Percentiles rank a stretch among this genome's conserved stretches.
These are phyloP conservation scores for Capra hircus DNA, from an alignment of 2,113 vertebrate species.

Conservation along the genomic window DNA sequence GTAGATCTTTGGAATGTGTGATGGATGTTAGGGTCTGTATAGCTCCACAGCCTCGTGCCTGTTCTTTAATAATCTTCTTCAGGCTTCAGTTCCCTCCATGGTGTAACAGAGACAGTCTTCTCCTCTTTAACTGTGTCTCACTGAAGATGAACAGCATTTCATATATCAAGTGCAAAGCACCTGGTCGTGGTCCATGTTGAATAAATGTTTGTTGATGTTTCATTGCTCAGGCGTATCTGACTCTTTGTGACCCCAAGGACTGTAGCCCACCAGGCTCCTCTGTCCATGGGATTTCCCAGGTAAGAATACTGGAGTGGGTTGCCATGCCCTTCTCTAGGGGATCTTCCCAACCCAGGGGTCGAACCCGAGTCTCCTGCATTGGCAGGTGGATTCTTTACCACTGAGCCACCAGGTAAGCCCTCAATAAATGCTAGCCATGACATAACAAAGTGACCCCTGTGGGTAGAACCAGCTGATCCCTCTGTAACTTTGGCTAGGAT, in stretches of 20 bases:
- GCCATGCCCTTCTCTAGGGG: not conserved
- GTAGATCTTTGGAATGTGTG: not conserved
- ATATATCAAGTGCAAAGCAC: not conserved
- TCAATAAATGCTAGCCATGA: not conserved
- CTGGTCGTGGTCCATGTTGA: not conserved
- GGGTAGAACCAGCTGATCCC: accelerated
- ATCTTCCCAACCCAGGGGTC: not conserved
- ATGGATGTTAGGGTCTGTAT: not conserved
- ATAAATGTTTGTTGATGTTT: not conserved
- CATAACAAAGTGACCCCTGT: not conserved
- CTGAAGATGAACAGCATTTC: not conserved
- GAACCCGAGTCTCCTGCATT: not conserved
- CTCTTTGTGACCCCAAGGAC: not conserved
- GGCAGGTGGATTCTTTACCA: not conserved
- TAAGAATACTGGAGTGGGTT: not conserved
- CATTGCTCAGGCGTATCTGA: not conserved
- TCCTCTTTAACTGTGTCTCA: not conserved
- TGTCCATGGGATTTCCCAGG: not conserved
- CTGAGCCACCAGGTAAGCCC: not conserved
- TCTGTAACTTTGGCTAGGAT: no score
- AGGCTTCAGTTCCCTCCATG: not conserved
- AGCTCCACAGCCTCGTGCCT: not conserved
- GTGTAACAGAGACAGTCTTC: not conserved
- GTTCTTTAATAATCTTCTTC: not conserved
- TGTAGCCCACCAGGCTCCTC: not conserved